Base-by-base conservation (phyloP, 2,888 invertebrate genomes). In the Biston stratarius region DNA sequence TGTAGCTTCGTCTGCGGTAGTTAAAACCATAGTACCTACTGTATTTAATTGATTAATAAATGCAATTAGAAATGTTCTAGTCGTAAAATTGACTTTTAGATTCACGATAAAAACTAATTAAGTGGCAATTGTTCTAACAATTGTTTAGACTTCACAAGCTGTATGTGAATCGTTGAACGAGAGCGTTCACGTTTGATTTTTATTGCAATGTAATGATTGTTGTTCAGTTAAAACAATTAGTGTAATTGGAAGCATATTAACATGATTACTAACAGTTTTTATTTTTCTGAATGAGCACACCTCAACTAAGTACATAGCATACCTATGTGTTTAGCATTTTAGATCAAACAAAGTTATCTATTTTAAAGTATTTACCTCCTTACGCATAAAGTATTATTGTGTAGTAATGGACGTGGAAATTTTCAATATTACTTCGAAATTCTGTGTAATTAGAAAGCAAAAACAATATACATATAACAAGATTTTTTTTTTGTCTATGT, bases 21-120 rank as follows among this genome's bases (percentile, higher is more conserved):
- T 74, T 74, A 77, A 79, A 74, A 64, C 45, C 15, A 73, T 70
- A 70, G 74, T 78, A 76, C n/a, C n/a, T n/a, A n/a, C 70, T 70
- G 74, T 69, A 59, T 79, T 78, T 78, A 83, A 82, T 83, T 83
- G 81, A 80, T 78, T 78, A 64, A 68, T 68, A 81, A 82, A 71
- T 63, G 72, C 77, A 77, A 81, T 79, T 81, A 82, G 76, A 80
- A 79, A 75, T 78, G 79, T 79, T 80, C 72, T 75, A 78, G 74
- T 77, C 71, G 78, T 78, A 70, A 77, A 75, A 69, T 64, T 60
- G 70, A 66, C 69, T 78, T 65, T 77, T 76, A 77, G 76, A 80
- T 77, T 75, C 63, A 68, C 74, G 75, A 80, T 78, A 79, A 80
- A 82, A 78, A 69, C 72, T 74, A 82, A 78, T 76, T 74, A 75